phyloP scores from a whole-genome alignment of 92 coral and sea anemone genomes.

The Epizoanthus stellaris region DNA sequence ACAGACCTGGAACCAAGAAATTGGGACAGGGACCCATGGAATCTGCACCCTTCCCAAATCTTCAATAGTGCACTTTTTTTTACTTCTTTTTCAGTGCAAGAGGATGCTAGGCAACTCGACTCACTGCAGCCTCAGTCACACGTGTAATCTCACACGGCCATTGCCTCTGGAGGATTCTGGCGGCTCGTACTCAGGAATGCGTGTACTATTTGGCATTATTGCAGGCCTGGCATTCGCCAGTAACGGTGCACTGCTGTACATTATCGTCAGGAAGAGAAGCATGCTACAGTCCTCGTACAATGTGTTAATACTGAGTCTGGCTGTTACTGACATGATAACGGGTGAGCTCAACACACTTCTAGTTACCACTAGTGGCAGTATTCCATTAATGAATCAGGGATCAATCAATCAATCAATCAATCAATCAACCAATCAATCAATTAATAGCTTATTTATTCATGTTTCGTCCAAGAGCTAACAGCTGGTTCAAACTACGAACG shows the following conservation, averaged over 20 bases:
- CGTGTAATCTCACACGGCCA: background rate
- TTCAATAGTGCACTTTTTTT: background rate
- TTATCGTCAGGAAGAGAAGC: constrained; percentile 70
- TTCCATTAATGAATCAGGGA: too few species aligned
- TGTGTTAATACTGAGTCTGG: constrained; percentile 74
- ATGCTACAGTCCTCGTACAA: constrained; percentile 83
- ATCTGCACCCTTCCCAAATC: background rate
- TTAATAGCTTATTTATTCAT: too few species aligned
- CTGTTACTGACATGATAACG: constrained; percentile 80
- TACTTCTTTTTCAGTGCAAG: background rate
- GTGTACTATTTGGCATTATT: constrained; percentile 73
- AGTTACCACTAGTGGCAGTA: too few species aligned
- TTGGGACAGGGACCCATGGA: too few species aligned
- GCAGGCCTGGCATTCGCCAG: constrained; percentile 79
- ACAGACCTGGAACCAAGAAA: background rate
- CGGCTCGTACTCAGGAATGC: constrained; percentile 35
- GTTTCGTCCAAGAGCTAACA: too few species aligned
- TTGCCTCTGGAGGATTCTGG: background rate
- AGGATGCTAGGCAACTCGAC: background rate
- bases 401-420: too few species aligned
- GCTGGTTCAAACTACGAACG: too few species aligned
- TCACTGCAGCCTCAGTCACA: background rate
- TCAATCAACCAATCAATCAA: too few species aligned
- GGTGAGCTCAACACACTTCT: constrained; percentile 34
- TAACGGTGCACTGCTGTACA: constrained; percentile 70